A percentile compares a stretch with the other conserved stretches of the same genome.
phyloP scores from a whole-genome alignment of 1,140 invertebrate genomes.

The Ruditapes philippinarum region DNA sequence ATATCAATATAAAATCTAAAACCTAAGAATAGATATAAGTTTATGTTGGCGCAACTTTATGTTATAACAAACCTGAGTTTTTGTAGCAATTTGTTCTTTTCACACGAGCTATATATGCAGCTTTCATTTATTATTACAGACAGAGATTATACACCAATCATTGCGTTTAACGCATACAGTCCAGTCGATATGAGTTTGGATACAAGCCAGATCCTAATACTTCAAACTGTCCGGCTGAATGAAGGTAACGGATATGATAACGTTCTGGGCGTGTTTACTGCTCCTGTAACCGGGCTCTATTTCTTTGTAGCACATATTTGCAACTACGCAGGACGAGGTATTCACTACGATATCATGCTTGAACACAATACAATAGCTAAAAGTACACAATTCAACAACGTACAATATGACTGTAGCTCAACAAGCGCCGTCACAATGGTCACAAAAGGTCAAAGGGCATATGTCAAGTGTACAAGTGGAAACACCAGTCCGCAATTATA shows the following conservation, averaged over 20 bases:
- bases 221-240: background rate
- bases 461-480: background rate
- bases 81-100: too few relatives aligned
- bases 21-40: too few relatives aligned
- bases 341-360: slow-evolving; percentile 4
- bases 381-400: background rate
- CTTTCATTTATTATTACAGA: background rate
- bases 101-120: too few relatives aligned
- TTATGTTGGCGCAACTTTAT: too few relatives aligned
- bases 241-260: slow-evolving; percentile 12
- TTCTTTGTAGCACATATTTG: background rate
- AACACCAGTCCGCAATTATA: background rate
- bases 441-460: background rate
- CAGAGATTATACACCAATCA: background rate
- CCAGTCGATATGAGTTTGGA: background rate
- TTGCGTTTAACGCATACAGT: slow-evolving; percentile 1
- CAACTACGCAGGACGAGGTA: background rate
- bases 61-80: too few relatives aligned
- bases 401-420: background rate
- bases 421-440: background rate
- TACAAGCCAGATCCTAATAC: background rate
- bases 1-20: too few relatives aligned
- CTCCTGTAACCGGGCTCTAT: background rate
- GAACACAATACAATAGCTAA: background rate
- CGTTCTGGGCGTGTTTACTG: slow-evolving; percentile 19